Evolutionary conservation across 1,140 invertebrate species (phyloP).

Genomic region (Drosophila nasuta): DNA sequence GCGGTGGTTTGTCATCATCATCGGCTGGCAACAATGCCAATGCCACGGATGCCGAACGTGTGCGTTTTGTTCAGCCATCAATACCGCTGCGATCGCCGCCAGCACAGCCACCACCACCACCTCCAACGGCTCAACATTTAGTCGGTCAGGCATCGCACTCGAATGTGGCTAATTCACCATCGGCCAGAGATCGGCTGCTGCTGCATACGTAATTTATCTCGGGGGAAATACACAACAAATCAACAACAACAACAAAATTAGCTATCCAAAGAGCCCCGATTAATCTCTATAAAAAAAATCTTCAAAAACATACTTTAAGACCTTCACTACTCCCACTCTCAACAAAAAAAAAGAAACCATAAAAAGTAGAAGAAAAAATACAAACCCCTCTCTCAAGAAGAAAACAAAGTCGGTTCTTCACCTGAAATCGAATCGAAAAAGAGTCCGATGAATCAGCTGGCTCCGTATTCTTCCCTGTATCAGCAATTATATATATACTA

Average conservation of each 20-base stretch:
- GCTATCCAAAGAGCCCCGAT: constrained; percentile 66
- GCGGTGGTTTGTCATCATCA: constrained; percentile 16
- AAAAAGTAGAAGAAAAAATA: neutral
- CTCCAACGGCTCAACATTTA: constrained; percentile 34
- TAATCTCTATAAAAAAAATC: constrained; percentile 34
- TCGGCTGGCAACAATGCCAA: constrained; percentile 49
- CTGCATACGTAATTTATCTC: constrained; percentile 81
- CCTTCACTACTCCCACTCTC: constrained; percentile 3
- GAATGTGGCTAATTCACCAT: constrained; percentile 59
- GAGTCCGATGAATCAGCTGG: constrained; percentile 30
- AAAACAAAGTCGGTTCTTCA: constrained; percentile 40
- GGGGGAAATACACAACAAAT: constrained; percentile 46
- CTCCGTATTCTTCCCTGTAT: constrained; percentile 57
- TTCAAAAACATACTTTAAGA: constrained; percentile 22
- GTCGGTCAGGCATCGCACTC: constrained; percentile 13
- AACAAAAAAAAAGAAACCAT: neutral
- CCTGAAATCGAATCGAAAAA: constrained; percentile 26
- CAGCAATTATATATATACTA: constrained; percentile 43
- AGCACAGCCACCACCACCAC: constrained; percentile 69
- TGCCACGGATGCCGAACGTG: constrained; percentile 77
- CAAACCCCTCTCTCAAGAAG: neutral
- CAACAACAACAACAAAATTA: constrained; percentile 36
- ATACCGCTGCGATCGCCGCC: constrained; percentile 78
- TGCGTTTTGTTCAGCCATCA: constrained; percentile 80
- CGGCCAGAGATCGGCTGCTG: constrained; percentile 74